A percentile compares a stretch with the other conserved stretches of the same genome.
These are phyloP conservation scores for Octopus sinensis DNA, from an alignment of 1,140 invertebrate genomes.

Conservation along the genomic window DNA sequence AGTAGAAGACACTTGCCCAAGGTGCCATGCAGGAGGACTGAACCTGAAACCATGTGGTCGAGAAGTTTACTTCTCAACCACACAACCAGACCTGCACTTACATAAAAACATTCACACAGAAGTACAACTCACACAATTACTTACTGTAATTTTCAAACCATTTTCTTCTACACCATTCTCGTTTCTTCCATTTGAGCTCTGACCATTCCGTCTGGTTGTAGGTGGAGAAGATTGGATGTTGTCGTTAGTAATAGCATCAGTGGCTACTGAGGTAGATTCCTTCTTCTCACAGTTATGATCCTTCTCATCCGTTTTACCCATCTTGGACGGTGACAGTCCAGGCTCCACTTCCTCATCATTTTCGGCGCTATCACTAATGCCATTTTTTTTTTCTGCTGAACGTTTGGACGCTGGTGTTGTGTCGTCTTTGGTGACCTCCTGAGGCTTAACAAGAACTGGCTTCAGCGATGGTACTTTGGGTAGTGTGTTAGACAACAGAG, in stretches of 20 bases:
- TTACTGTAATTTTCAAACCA: no score
- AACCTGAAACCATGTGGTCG: no score
- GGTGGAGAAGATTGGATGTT: neutral
- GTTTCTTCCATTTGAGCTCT: neutral
- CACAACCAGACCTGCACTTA: no score
- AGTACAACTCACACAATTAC: no score
- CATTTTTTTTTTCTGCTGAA: no score
- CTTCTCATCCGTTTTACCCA: slow-evolving; percentile 12
- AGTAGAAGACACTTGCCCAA: no score
- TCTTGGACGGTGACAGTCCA: neutral
- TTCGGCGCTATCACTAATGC: no score
- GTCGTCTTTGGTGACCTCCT: neutral
- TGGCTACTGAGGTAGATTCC: slow-evolving; percentile 13
- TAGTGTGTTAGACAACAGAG: neutral
- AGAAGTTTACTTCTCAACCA: no score
- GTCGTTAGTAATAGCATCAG: slow-evolving; percentile 15
- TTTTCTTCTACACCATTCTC: neutral
- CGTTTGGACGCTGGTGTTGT: no score
- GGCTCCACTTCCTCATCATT: slow-evolving; percentile 6
- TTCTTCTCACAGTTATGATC: slow-evolving; percentile 15
- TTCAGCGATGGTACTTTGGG: slow-evolving; percentile 13
- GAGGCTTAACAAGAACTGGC: slow-evolving; percentile 7
- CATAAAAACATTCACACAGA: no score
- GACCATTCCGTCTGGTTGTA: no score
- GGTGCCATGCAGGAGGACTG: no score